phyloP scores from a whole-genome alignment of 2,113 vertebrate genomes.

The Aphyosemion australe region DNA sequence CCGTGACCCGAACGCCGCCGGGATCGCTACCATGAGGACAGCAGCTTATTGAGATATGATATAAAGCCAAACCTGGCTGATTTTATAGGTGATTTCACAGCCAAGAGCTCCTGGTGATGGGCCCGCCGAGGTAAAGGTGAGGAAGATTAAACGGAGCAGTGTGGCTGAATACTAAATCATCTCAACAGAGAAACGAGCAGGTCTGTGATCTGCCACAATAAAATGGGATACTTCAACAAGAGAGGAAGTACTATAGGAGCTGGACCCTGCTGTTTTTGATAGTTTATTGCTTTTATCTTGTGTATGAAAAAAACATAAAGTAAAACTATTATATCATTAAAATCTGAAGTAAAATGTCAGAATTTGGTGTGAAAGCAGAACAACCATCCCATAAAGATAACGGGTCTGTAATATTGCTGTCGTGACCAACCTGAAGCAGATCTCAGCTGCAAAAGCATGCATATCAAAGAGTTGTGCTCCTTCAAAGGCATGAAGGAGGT shows the following conservation, averaged over 20 bases:
- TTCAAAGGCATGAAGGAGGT: neutral
- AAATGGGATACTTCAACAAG: constrained; percentile 16
- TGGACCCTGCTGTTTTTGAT: no score
- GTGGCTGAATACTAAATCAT: constrained; percentile 61
- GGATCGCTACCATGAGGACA: constrained; percentile 26
- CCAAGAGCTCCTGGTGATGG: constrained; percentile 9
- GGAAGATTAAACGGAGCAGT: constrained; percentile 52
- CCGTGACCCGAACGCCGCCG: constrained; percentile 22
- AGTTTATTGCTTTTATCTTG: no score
- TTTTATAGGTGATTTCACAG: constrained; percentile 46
- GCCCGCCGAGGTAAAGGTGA: constrained; percentile 31
- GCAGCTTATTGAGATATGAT: constrained; percentile 57
- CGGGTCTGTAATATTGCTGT: neutral
- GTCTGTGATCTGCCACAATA: constrained; percentile 24
- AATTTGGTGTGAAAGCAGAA: neutral
- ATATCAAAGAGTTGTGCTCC: neutral
- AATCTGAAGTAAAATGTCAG: neutral
- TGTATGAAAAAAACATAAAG: no score
- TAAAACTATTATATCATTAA: no score
- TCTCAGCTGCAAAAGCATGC: neutral
- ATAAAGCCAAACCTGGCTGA: constrained; percentile 6
- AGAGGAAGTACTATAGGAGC: no score
- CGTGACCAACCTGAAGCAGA: neutral
- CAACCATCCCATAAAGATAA: no score
- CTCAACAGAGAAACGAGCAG: constrained; percentile 23